These are phyloP conservation scores for Phaonia tiefii DNA, from an alignment of 2,888 invertebrate genomes.

Conservation along the genomic window DNA sequence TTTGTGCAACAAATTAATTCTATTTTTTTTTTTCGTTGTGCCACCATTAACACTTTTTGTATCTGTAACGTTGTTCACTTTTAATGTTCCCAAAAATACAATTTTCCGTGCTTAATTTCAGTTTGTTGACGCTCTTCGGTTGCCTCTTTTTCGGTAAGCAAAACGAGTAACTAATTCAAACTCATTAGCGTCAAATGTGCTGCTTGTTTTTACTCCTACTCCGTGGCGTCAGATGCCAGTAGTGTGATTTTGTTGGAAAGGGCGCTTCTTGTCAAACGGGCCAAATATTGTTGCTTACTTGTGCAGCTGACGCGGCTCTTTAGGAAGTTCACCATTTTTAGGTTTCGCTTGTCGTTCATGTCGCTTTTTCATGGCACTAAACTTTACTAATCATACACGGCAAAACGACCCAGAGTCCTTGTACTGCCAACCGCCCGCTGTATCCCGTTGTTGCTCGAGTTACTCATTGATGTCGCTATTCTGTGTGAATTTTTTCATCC, in stretches of 20 bases:
- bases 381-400: constrained; percentile 15
- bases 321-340: constrained; percentile 17
- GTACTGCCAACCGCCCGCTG: neutral
- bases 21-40: constrained; percentile 1
- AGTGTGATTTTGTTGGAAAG: neutral
- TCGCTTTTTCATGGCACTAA: constrained; percentile 32
- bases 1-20: constrained; percentile 1
- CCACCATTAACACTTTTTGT: constrained; percentile 21
- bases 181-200: constrained; percentile 45
- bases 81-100: constrained; percentile 29
- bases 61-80: constrained; percentile 37
- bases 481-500: neutral
- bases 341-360: constrained; percentile 9
- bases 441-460: neutral
- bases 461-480: constrained; percentile 21
- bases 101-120: constrained; percentile 16
- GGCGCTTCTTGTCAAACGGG: neutral
- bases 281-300: constrained; percentile 29
- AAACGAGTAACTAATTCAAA: constrained; percentile 44
- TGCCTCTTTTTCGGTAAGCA: neutral
- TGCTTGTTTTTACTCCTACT: constrained; percentile 31
- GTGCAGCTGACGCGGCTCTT: constrained; percentile 46
- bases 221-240: neutral
- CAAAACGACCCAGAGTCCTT: neutral
- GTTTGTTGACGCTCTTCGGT: neutral